These are phyloP conservation scores for Callospermophilus lateralis DNA, from an alignment of 2,113 vertebrate genomes.

Conservation along the genomic window DNA sequence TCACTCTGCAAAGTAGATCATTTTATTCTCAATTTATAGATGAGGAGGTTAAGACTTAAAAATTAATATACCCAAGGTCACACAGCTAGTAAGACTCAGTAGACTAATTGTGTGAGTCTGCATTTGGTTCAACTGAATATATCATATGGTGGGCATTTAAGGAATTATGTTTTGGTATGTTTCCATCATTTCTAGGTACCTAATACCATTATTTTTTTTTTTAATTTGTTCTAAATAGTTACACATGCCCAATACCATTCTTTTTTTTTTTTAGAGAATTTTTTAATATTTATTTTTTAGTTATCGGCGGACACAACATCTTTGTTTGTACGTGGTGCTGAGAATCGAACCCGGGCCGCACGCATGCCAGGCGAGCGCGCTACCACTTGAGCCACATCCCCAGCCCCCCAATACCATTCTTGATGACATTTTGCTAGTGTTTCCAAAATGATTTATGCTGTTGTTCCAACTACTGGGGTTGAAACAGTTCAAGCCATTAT, in stretches of 20 bases:
- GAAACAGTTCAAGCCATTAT: background rate
- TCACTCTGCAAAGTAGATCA: background rate
- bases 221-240: too few relatives aligned
- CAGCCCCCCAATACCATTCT: background rate
- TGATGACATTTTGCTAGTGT: background rate
- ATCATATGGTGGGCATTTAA: background rate
- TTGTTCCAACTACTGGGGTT: background rate
- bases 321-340: too few relatives aligned
- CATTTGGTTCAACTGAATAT: background rate
- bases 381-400: too few relatives aligned
- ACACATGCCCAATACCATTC: background rate
- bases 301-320: too few relatives aligned
- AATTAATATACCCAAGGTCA: constrained; percentile 10
- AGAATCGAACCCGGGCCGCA: too few relatives aligned
- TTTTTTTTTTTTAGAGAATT: too few relatives aligned
- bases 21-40: background rate
- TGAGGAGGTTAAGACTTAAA: background rate
- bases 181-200: constrained; percentile 15
- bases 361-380: too few relatives aligned
- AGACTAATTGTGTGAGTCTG: background rate
- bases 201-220: background rate
- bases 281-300: too few relatives aligned
- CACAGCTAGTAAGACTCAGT: background rate
- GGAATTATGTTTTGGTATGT: background rate
- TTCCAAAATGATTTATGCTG: constrained; percentile 6